phyloP scores from a whole-genome alignment of 2,113 vertebrate species.

The Microcebus jonahi region DNA sequence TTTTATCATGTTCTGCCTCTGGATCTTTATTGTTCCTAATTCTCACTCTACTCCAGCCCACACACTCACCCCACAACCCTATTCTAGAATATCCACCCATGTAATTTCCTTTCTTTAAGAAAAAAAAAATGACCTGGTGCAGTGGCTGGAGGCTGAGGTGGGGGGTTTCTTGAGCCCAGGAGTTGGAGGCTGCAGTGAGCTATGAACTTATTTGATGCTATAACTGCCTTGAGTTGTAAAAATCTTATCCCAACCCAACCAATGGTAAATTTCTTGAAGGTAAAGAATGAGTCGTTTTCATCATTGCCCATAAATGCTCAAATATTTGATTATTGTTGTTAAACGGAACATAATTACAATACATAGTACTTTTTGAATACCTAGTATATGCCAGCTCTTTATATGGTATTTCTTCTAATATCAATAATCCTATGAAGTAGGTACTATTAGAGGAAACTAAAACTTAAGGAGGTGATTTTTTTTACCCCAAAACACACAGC shows the following conservation, averaged over 20 bases:
- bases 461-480: not conserved
- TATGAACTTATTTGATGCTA: not conserved
- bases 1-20: not conserved
- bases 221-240: not conserved
- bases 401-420: not conserved
- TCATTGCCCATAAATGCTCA: not conserved
- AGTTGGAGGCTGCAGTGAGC: too few relatives aligned
- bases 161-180: too few relatives aligned
- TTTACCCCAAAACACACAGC: constrained; percentile 22
- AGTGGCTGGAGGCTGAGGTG: too few relatives aligned
- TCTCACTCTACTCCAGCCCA: not conserved
- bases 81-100: not conserved
- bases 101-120: not conserved
- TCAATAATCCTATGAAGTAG: not conserved
- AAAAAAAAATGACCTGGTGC: too few relatives aligned
- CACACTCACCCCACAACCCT: not conserved
- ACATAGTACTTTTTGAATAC: not conserved
- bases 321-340: not conserved
- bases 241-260: not conserved
- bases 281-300: not conserved
- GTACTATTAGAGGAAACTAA: not conserved
- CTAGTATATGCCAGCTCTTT: not conserved
- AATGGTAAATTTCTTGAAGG: not conserved
- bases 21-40: not conserved
- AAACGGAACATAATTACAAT: constrained; percentile 36